Conservation (phyloP, 2,113 vertebrate genomes). For the Osmerus eperlanus region DNA sequence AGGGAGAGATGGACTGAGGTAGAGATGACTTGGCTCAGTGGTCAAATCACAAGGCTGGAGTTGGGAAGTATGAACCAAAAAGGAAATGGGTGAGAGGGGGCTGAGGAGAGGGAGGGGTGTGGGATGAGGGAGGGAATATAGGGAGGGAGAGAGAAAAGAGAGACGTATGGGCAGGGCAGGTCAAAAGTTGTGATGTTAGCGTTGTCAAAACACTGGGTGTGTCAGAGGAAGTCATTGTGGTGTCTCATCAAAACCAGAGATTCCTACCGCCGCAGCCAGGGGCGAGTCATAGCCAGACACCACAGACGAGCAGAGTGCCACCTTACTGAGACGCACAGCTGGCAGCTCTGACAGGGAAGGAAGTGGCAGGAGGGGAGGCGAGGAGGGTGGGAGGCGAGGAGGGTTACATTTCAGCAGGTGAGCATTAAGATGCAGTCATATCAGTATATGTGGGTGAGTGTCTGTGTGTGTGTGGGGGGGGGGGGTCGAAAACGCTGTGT, state of each 20-base stretch:
- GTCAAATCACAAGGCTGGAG: background rate
- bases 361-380: background rate
- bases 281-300: conserved; percentile 31
- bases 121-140: background rate
- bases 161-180: conserved; percentile 14
- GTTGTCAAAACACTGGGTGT: conserved; percentile 31
- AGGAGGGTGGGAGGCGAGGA: background rate
- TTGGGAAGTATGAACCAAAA: background rate
- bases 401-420: conserved; percentile 18
- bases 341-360: background rate
- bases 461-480: background rate
- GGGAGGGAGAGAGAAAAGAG: background rate
- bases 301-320: conserved; percentile 7
- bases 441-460: conserved; percentile 3
- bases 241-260: conserved; percentile 43
- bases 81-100: conserved; percentile 14
- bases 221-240: conserved; percentile 40
- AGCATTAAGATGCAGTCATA: conserved; percentile 28
- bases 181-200: background rate
- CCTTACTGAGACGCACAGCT: background rate
- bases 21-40: background rate
- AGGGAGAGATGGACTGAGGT: background rate
- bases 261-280: conserved; percentile 7
- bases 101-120: conserved; percentile 1
- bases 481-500: too few species aligned